Base-by-base conservation (phyloP, 2,888 invertebrate genomes). In the Noctua comes region DNA sequence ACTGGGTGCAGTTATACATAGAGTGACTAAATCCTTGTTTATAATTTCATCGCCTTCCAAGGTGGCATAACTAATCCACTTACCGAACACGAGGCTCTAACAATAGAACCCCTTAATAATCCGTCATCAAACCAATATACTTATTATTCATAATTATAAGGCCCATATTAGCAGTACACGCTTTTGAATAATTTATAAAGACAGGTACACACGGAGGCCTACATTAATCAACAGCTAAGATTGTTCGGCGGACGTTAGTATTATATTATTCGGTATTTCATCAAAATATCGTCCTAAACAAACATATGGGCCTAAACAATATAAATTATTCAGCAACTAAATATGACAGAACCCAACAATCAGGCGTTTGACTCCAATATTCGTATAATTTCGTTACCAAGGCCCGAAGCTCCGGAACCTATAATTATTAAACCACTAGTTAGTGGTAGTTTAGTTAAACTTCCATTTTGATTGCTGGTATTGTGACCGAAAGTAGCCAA, bases 201-300 rank as follows among this genome's bases (percentile, higher is more conserved):
- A 82, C 84, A 88, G 86, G 84, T 88, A 88, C 80, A 87, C 82
- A 77, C 48, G 82, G 76, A 83, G 77, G 87, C 90, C 89, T 92
- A 91, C 91, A 93, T 94, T 93, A 94, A 95, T 94, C 93, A 95
- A 92, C 86, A 79, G 85, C 88, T 86, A 90, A 92, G 90, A 91
- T 91, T 91, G 91, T 90, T 88, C 84, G 82, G 85, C 87, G 87
- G 83, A 88, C 84, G 85, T 85, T 85, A 78, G 73, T 86, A 87
- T 80, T 81, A 80, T 75, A 80, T 40, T 80, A 80, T 89, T 90
- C 86, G 88, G 90, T 91, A 90, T 90, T 90, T 91, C 92, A 94
- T 93, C 93, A 93, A 93, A 94, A 94, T 93, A 93, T 92, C 90
- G 93, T 93, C 95, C 95, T 95, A 94, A 95, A 91, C 91, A 94